phyloP scores from a whole-genome alignment of 1,140 invertebrate species.

The Bemisia tabaci region DNA sequence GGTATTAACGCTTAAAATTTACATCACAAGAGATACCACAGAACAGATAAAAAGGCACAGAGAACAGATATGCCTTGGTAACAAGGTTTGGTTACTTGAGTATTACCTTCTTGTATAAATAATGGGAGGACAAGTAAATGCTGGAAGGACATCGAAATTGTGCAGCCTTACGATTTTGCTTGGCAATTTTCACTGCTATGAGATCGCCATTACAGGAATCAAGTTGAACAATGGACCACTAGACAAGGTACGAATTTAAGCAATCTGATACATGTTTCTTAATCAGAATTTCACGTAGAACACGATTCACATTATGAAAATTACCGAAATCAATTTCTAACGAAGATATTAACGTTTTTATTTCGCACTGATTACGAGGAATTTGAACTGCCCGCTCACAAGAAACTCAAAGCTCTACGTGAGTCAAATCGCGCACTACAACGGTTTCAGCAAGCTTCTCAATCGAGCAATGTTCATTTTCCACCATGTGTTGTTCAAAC shows the following conservation, averaged over 20 bases:
- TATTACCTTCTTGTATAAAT: too few relatives aligned
- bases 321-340: too few relatives aligned
- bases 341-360: too few relatives aligned
- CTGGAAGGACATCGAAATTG: background rate
- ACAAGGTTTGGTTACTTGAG: background rate
- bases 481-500: too few relatives aligned
- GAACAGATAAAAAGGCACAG: background rate
- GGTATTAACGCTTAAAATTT: background rate
- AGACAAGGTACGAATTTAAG: background rate
- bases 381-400: too few relatives aligned
- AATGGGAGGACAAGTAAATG: background rate
- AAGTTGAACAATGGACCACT: background rate
- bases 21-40: background rate
- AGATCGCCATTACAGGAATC: background rate
- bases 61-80: background rate
- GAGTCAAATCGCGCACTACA: too few relatives aligned
- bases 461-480: too few relatives aligned
- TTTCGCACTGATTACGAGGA: too few relatives aligned
- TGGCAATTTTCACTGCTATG: background rate
- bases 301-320: too few relatives aligned
- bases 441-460: too few relatives aligned
- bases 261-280: background rate
- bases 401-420: too few relatives aligned
- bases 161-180: background rate
- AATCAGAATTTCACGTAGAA: too few relatives aligned